These are phyloP conservation scores for Thunnus albacares DNA, from an alignment of 2,797 vertebrate genomes.

Conservation along the genomic window DNA sequence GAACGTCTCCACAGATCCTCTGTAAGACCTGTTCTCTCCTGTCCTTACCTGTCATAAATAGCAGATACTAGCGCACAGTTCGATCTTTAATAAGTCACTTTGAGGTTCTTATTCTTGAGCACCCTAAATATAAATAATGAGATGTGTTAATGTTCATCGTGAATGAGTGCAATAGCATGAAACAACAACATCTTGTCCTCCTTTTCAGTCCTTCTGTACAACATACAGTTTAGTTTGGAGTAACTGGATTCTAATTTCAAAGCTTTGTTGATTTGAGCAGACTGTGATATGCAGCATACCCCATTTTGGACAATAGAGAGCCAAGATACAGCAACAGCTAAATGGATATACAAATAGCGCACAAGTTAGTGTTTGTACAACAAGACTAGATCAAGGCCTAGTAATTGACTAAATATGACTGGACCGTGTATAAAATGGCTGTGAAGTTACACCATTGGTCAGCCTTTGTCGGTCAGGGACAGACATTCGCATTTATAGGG, in stretches of 20 bases:
- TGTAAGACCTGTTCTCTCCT: slow-evolving; percentile 78
- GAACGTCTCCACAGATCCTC: slow-evolving; percentile 83
- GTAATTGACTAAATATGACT: too few species aligned
- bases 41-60: not conserved
- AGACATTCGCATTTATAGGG: too few species aligned
- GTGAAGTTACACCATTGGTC: too few species aligned
- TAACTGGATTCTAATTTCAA: too few species aligned
- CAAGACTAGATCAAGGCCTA: too few species aligned
- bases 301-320: too few species aligned
- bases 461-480: too few species aligned
- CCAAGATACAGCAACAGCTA: not conserved
- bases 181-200: not conserved
- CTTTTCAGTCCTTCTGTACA: not conserved
- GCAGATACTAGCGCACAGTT: not conserved
- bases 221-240: not conserved
- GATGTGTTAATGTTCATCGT: not conserved
- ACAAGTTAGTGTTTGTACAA: too few species aligned
- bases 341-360: not conserved
- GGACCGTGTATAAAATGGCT: too few species aligned
- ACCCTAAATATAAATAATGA: not conserved
- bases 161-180: not conserved
- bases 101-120: not conserved
- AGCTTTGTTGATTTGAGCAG: too few species aligned
- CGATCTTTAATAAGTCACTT: not conserved
- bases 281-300: too few species aligned